Evolutionary conservation across 2,113 vertebrate genomes (phyloP).

Genomic region (Suncus etruscus): DNA sequence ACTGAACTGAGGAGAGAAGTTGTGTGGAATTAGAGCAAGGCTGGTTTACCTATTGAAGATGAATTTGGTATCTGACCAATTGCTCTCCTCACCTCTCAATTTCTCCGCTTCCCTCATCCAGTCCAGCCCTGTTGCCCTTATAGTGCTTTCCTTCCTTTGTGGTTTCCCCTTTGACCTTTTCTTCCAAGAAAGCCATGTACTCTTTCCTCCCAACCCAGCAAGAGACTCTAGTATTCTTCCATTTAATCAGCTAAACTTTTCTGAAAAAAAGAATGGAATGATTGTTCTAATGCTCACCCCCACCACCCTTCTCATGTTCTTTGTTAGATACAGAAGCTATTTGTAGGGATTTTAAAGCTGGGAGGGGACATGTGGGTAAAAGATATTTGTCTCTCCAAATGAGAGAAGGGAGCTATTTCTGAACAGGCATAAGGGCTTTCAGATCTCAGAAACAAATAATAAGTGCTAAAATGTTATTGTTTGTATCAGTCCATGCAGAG

Average conservation of each 20-base stretch:
- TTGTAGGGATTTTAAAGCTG: conserved; percentile 29
- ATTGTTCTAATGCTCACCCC: neutral
- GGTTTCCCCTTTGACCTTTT: neutral
- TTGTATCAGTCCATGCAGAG: neutral
- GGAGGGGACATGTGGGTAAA: neutral
- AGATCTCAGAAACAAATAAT: conserved; percentile 13
- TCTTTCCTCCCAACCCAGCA: neutral
- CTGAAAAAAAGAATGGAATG: neutral
- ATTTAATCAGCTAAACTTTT: conserved; percentile 20
- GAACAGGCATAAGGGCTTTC: neutral
- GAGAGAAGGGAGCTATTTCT: neutral
- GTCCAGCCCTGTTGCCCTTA: neutral
- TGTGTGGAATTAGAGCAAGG: conserved; percentile 1
- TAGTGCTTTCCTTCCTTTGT: neutral
- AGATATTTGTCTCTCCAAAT: conserved; percentile 50
- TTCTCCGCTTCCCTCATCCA: neutral
- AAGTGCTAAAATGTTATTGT: conserved; percentile 24
- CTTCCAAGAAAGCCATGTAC: neutral
- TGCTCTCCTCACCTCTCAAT: neutral
- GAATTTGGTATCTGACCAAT: neutral
- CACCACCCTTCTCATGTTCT: neutral
- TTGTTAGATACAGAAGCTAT: conserved; percentile 35
- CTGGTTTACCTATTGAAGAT: neutral
- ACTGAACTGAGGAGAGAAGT: neutral
- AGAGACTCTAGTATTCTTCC: neutral